A percentile compares a stretch with the other conserved stretches of the same genome.
phyloP scores from a whole-genome alignment of 1,140 invertebrate genomes.

The Apocrypta bakeri region DNA sequence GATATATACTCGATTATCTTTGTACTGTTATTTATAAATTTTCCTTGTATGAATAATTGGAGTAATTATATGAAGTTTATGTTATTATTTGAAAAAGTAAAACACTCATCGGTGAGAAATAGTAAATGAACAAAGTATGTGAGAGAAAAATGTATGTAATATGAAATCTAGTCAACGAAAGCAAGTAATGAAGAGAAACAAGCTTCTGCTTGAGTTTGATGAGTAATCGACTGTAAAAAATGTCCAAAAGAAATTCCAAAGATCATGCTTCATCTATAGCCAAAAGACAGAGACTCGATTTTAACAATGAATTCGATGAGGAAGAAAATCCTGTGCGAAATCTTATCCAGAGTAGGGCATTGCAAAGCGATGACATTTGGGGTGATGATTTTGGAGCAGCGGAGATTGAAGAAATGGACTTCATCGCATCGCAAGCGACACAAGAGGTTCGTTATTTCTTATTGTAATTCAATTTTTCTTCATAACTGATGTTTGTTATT shows the following conservation, averaged over 20 bases:
- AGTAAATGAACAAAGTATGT: too few relatives aligned
- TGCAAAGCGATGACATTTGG: conserved; percentile 56
- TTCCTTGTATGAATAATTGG: too few relatives aligned
- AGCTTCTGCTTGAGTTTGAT: not conserved
- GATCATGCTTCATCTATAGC: conserved; percentile 22
- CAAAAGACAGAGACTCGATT: conserved; percentile 38
- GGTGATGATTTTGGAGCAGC: conserved; percentile 66
- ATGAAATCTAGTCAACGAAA: not conserved
- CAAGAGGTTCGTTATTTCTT: conserved; percentile 47
- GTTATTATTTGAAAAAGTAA: too few relatives aligned
- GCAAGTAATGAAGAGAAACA: conserved; percentile 37
- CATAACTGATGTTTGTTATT: not conserved
- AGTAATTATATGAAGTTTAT: too few relatives aligned
- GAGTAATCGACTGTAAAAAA: conserved; percentile 13
- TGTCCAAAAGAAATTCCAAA: conserved; percentile 46
- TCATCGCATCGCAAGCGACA: conserved; percentile 65
- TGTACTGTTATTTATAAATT: too few relatives aligned
- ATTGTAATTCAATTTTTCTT: not conserved
- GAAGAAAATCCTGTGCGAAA: not conserved
- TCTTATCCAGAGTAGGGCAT: not conserved
- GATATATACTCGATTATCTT: too few relatives aligned
- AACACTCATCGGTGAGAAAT: too few relatives aligned
- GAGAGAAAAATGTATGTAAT: not conserved
- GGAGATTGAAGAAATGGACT: conserved; percentile 66
- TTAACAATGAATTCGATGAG: not conserved